Evolutionary conservation across 1,140 invertebrate species (phyloP).

Genomic region (Brachionus paranguensis): DNA sequence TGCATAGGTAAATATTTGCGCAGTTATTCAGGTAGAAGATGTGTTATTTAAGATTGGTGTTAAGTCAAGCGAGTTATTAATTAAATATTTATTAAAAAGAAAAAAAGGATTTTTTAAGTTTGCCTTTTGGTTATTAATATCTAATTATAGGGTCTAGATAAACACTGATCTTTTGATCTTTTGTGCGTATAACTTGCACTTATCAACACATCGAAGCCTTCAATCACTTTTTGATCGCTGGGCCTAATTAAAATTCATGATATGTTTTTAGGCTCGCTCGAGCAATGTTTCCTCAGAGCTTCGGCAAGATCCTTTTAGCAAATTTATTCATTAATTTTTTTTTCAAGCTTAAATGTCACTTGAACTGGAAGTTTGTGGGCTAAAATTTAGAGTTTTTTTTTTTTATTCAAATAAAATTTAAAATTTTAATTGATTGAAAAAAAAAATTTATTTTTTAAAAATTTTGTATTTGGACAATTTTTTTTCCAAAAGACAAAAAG

Average conservation of each 20-base stretch:
- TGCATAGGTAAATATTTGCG: conserved; percentile 14
- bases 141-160: background rate
- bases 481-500: background rate
- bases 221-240: background rate
- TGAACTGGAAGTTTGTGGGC: no score
- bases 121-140: conserved; percentile 9
- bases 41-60: background rate
- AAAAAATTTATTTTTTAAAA: background rate
- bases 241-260: conserved; percentile 1
- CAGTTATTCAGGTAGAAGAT: background rate
- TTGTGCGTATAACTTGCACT: conserved; percentile 4
- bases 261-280: background rate
- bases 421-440: background rate
- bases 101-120: background rate
- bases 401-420: background rate
- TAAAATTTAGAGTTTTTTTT: no score
- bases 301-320: no score
- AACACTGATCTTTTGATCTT: background rate
- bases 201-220: background rate
- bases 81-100: background rate
- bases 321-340: background rate
- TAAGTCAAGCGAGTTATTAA: conserved; percentile 27
- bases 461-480: no score
- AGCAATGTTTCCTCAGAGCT: background rate
- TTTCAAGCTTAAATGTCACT: background rate